Percentiles rank a stretch among this genome's conserved stretches.
Conservation (phyloP, 2,888 invertebrate species). For the Tipula vernalis region DNA sequence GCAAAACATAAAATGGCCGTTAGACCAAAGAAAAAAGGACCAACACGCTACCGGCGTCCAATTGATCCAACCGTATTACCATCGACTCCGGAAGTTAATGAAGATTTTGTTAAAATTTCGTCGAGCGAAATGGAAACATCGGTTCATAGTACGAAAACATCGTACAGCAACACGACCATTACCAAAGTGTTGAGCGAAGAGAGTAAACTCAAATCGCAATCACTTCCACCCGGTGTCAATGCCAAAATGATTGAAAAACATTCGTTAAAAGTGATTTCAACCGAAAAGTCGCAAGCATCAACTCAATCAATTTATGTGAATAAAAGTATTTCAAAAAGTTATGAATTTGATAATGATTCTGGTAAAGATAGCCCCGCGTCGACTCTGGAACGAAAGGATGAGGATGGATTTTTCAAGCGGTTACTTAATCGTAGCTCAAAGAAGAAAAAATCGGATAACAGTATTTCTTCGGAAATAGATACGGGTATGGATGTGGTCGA, state of each 20-base stretch:
- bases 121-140: neutral
- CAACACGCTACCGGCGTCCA: constrained; percentile 51
- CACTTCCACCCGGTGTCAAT: constrained; percentile 29
- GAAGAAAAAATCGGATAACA: constrained; percentile 41
- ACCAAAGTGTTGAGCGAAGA: constrained; percentile 16
- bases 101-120: constrained; percentile 52
- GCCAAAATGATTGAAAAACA: constrained; percentile 25
- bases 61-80: constrained; percentile 43
- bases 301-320: constrained; percentile 11
- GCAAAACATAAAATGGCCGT: constrained; percentile 72
- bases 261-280: constrained; percentile 14
- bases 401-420: constrained; percentile 50
- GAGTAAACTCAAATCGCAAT: constrained; percentile 29
- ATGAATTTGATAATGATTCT: constrained; percentile 11
- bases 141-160: constrained; percentile 25
- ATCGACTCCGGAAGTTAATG: constrained; percentile 65
- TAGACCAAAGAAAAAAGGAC: constrained; percentile 61
- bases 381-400: constrained; percentile 22
- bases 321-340: constrained; percentile 12
- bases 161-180: neutral
- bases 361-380: constrained; percentile 7
- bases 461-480: constrained; percentile 22
- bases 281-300: constrained; percentile 13
- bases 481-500: neutral
- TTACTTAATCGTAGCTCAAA: constrained; percentile 56